A percentile compares a stretch with the other conserved stretches of the same genome.
Evolutionary conservation across 2,113 vertebrate genomes (phyloP).

Genomic region (Colaptes auratus): DNA sequence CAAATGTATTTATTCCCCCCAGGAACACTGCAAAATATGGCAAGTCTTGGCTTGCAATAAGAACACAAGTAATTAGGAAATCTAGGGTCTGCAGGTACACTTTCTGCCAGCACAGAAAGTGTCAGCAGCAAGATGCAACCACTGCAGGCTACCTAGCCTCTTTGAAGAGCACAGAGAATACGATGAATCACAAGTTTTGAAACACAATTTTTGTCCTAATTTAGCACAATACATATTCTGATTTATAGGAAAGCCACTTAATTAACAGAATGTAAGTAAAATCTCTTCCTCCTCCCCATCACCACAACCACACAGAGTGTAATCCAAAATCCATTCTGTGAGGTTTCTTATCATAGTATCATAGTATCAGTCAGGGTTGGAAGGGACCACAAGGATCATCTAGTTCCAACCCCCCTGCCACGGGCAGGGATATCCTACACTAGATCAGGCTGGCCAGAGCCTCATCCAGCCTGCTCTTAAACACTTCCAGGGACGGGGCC

Average conservation of each 20-base stretch:
- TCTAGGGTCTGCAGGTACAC: neutral
- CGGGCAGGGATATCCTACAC: too few species aligned
- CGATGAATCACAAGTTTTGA: neutral
- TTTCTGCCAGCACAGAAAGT: conserved; percentile 15
- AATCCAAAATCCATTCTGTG: neutral
- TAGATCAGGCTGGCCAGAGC: too few species aligned
- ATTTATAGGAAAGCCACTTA: neutral
- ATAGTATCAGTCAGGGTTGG: too few species aligned
- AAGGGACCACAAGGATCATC: too few species aligned
- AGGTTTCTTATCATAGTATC: too few species aligned
- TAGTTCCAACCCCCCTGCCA: too few species aligned
- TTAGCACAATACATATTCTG: conserved; percentile 11
- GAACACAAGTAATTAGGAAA: conserved; percentile 38
- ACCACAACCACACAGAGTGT: neutral
- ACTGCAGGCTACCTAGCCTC: neutral
- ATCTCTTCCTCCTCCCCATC: neutral
- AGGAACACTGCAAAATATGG: conserved; percentile 4
- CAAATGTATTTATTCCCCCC: neutral
- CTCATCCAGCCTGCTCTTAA: too few species aligned
- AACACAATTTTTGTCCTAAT: neutral
- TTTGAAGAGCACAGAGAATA: neutral
- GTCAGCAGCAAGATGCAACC: conserved; percentile 12
- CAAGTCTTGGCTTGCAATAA: conserved; percentile 4
- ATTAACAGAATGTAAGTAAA: neutral
- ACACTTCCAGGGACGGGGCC: too few species aligned